phyloP scores from a whole-genome alignment of 2,888 invertebrate species.

The Eristalis intricaria region DNA sequence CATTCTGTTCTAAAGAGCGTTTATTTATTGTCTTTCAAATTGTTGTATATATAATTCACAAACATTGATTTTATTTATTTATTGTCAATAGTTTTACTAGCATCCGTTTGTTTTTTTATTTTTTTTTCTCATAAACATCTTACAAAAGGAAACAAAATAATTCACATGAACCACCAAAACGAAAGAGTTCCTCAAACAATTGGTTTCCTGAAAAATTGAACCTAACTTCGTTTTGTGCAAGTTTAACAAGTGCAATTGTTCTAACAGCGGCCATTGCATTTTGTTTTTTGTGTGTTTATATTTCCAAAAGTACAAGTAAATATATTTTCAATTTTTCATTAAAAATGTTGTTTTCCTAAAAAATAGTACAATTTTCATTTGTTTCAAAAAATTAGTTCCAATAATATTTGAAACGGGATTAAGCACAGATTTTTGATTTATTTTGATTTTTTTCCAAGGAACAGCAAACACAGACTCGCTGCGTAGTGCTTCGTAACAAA shows the following conservation, averaged over 20 bases:
- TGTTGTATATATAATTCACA: slow-evolving; percentile 30
- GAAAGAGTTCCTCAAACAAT: slow-evolving; percentile 6
- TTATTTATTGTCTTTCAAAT: slow-evolving; percentile 46
- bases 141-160: slow-evolving; percentile 2
- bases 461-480: neutral
- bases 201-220: slow-evolving; percentile 25
- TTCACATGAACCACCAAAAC: slow-evolving; percentile 12
- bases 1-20: slow-evolving; percentile 1
- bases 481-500: neutral
- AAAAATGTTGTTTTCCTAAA: neutral
- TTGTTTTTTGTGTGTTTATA: slow-evolving; percentile 1
- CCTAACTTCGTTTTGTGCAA: slow-evolving; percentile 55
- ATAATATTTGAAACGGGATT: neutral
- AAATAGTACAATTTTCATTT: neutral
- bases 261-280: slow-evolving; percentile 57
- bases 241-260: slow-evolving; percentile 62
- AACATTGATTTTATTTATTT: slow-evolving; percentile 34
- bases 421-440: neutral
- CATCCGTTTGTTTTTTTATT: slow-evolving; percentile 2
- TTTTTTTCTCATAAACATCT: neutral
- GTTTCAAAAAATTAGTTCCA: neutral
- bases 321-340: neutral
- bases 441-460: neutral
- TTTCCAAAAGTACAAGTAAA: slow-evolving; percentile 19
- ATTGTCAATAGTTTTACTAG: slow-evolving; percentile 48